Evolutionary conservation across 2,113 vertebrate species (phyloP).

Genomic region (Lynx canadensis): DNA sequence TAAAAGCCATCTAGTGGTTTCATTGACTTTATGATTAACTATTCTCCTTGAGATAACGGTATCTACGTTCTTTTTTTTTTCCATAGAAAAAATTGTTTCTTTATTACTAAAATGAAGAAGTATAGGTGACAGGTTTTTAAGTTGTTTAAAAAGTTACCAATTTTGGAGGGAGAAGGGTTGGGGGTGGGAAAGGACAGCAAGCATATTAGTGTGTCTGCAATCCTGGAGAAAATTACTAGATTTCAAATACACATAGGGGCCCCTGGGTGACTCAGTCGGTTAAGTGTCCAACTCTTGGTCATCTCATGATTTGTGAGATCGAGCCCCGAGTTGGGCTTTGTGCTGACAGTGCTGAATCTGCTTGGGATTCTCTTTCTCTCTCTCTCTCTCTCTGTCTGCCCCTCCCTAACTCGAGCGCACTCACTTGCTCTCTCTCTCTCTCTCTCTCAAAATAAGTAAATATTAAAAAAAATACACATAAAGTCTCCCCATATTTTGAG

Average conservation of each 20-base stretch:
- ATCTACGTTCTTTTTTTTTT: background rate
- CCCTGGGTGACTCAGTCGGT: too few species aligned
- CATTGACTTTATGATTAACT: background rate
- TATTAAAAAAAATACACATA: background rate
- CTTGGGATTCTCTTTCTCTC: too few species aligned
- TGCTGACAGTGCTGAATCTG: too few species aligned
- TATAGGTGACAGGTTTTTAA: background rate
- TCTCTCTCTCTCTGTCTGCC: too few species aligned
- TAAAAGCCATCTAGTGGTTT: background rate
- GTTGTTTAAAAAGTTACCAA: background rate
- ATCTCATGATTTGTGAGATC: too few species aligned
- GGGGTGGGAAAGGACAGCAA: background rate
- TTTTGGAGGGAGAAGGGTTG: conserved; percentile 39
- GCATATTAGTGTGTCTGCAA: conserved; percentile 45
- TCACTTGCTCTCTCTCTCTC: too few species aligned
- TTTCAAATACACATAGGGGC: conserved; percentile 12
- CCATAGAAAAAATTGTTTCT: background rate
- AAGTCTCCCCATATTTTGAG: conserved; percentile 43
- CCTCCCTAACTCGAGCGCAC: too few species aligned
- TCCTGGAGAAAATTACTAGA: conserved; percentile 28
- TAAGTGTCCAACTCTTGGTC: too few species aligned
- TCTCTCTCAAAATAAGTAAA: too few species aligned
- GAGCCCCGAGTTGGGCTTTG: too few species aligned
- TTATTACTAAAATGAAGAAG: background rate
- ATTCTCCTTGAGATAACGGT: background rate